Conservation (phyloP, 2,113 vertebrate species). For the Dryoscopus gambensis region DNA sequence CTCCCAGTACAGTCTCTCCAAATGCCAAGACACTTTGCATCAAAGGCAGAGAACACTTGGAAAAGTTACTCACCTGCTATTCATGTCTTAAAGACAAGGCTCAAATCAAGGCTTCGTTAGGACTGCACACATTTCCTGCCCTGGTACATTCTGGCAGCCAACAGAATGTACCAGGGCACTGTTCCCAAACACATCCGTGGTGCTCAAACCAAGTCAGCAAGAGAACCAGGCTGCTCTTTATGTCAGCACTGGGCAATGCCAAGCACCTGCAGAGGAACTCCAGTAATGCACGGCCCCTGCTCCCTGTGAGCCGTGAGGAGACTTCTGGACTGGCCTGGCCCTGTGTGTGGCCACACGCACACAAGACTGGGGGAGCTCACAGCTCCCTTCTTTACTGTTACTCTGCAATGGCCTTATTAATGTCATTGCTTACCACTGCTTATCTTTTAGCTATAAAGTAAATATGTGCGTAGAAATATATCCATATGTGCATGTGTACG, state of each 20-base stretch:
- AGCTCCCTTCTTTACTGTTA: neutral
- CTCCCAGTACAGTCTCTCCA: neutral
- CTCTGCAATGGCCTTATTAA: neutral
- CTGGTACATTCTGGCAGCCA: too few species aligned
- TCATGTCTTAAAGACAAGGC: neutral
- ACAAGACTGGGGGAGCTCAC: neutral
- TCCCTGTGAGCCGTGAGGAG: neutral
- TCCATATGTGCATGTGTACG: neutral
- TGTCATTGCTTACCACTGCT: neutral
- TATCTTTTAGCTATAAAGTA: neutral
- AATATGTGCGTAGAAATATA: neutral
- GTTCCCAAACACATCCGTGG: neutral
- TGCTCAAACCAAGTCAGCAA: neutral
- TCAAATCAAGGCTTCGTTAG: neutral
- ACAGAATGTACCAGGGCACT: neutral
- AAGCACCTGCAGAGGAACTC: neutral
- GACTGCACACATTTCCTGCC: neutral
- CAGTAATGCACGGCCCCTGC: neutral
- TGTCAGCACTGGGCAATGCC: neutral
- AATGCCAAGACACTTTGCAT: neutral
- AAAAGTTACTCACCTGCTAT: neutral
- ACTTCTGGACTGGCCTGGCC: neutral
- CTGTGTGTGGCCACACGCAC: neutral
- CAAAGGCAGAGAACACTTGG: neutral
- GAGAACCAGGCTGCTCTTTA: rapidly evolving